phyloP scores from a whole-genome alignment of 2,113 vertebrate genomes.

The Phrynocephalus versicolor region DNA sequence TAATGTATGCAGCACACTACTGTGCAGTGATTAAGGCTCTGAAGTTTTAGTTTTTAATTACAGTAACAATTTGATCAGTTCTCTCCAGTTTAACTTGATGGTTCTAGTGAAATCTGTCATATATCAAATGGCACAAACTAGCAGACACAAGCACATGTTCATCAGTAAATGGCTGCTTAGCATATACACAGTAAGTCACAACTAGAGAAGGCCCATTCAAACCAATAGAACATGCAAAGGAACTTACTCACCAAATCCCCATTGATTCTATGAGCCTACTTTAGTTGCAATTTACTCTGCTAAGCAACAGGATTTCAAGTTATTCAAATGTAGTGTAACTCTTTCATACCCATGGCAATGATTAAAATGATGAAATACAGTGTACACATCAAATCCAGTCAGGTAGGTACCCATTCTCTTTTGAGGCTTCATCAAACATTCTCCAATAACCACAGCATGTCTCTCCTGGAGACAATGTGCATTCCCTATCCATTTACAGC shows the following conservation, averaged over 20 bases:
- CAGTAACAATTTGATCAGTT: background rate
- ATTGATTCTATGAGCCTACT: too few relatives aligned
- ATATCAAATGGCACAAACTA: background rate
- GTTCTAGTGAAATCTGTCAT: background rate
- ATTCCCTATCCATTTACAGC: background rate
- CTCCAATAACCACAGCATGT: background rate
- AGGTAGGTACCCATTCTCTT: background rate
- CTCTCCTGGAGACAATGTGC: background rate
- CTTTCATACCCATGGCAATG: too few relatives aligned
- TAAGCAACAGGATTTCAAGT: too few relatives aligned
- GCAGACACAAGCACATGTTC: background rate
- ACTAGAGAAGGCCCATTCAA: too few relatives aligned
- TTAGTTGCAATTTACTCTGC: background rate
- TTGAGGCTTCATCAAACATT: background rate
- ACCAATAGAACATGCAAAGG: too few relatives aligned
- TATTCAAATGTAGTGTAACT: too few relatives aligned
- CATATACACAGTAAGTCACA: too few relatives aligned
- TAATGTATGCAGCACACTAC: background rate
- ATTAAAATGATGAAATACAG: background rate
- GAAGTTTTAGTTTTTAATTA: background rate
- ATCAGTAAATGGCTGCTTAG: background rate
- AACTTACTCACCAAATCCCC: too few relatives aligned
- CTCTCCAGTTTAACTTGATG: background rate
- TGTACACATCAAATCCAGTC: background rate
- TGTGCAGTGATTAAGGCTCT: background rate